Conservation (phyloP, 2,113 vertebrate species). For the Podiceps cristatus region DNA sequence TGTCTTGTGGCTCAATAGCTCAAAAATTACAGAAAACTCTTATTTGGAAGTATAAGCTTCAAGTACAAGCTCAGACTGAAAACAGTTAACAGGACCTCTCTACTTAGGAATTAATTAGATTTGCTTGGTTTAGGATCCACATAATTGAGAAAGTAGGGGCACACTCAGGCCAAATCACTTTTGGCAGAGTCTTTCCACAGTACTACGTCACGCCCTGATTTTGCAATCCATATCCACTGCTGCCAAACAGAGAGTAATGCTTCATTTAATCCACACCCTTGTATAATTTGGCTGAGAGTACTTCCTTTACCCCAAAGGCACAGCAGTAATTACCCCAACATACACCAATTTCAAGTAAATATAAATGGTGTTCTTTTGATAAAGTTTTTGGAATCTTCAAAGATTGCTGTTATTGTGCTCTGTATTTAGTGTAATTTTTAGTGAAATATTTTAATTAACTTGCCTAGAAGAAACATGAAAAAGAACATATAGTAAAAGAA, state of each 20-base stretch:
- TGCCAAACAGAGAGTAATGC: slow-evolving; percentile 71
- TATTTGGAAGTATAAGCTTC: background rate
- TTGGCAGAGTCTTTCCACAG: slow-evolving; percentile 50
- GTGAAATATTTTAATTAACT: slow-evolving; percentile 71
- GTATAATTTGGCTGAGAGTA: slow-evolving; percentile 63
- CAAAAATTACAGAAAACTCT: background rate
- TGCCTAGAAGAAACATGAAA: slow-evolving; percentile 55
- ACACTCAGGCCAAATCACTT: slow-evolving; percentile 54
- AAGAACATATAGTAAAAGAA: slow-evolving; percentile 62
- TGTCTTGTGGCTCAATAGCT: background rate
- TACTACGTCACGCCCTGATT: slow-evolving; percentile 65
- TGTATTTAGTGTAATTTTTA: slow-evolving; percentile 55
- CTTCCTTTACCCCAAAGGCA: slow-evolving; percentile 71
- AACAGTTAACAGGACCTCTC: slow-evolving; percentile 36
- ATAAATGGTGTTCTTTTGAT: slow-evolving; percentile 68
- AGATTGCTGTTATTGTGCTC: slow-evolving; percentile 64
- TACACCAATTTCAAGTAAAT: slow-evolving; percentile 64
- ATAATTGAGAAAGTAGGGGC: slow-evolving; percentile 66
- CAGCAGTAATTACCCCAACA: slow-evolving; percentile 72
- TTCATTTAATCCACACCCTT: slow-evolving; percentile 74
- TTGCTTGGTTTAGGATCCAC: slow-evolving; percentile 31
- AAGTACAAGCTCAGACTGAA: slow-evolving; percentile 22
- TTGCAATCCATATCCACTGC: slow-evolving; percentile 56
- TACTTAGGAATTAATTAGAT: slow-evolving; percentile 53
- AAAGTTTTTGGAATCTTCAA: slow-evolving; percentile 69